These are phyloP conservation scores for Eupeodes latifasciatus DNA, from an alignment of 2,888 invertebrate species.

Conservation along the genomic window DNA sequence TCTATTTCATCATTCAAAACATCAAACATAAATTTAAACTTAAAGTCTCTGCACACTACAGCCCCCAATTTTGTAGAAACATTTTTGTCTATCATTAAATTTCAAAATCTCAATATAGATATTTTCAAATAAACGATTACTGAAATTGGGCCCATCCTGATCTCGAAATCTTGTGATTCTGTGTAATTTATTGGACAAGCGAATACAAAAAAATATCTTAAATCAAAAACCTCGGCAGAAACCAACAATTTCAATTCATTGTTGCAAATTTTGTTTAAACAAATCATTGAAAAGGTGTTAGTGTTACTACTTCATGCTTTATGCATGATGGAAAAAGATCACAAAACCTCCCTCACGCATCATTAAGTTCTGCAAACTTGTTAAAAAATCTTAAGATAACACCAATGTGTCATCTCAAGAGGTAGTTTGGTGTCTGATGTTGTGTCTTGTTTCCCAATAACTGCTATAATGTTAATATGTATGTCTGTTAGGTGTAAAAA, in stretches of 20 bases:
- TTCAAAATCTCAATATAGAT: too few species aligned
- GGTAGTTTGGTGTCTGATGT: too few species aligned
- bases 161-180: too few species aligned
- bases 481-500: constrained; percentile 43
- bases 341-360: constrained; percentile 32
- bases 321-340: not conserved
- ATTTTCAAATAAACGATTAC: too few species aligned
- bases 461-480: not conserved
- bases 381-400: constrained; percentile 28
- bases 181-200: not conserved
- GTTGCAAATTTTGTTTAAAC: constrained; percentile 3
- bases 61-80: too few species aligned
- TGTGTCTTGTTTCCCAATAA: constrained; percentile 37
- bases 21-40: too few species aligned
- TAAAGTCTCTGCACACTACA: too few species aligned
- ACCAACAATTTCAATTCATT: not conserved
- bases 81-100: too few species aligned
- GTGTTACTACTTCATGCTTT: not conserved
- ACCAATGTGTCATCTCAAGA: not conserved
- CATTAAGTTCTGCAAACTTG: constrained; percentile 55
- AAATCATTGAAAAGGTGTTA: not conserved
- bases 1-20: too few species aligned
- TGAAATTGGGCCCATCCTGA: too few species aligned
- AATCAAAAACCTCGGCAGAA: not conserved
- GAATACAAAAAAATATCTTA: not conserved